Evolutionary conservation across 2,888 invertebrate species (phyloP), one percentile per base, ranked within the genome.

Genomic region (Norana najaformis): DNA sequence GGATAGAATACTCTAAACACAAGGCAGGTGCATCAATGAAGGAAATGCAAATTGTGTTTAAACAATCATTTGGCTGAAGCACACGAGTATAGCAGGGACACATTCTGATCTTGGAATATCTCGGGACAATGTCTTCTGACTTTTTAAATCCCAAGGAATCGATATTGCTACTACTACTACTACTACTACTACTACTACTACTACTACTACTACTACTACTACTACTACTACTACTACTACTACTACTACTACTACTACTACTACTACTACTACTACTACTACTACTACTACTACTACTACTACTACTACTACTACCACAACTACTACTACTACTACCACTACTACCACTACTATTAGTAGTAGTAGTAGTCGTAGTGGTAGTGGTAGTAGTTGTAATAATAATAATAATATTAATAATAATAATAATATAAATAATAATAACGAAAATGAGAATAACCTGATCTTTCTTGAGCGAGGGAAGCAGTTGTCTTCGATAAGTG

Each of bases 201-300:
- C 82, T 69, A 69, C 82, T 69, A 69, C 82, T 69, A 69, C 82
- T 69, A 69, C 82, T 69, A 69, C 82, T 69, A 69, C 82, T 69
- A 69, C 82, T 69, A 69, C 82, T 69, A 69, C 82, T 69, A 69
- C 82, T 69, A 69, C 82, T 69, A 69, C 82, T 69, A 69, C 82
- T 69, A 69, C 82, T 69, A 69, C 82, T 69, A 69, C 82, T 69
- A 69, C 82, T 69, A 69, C 82, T 69, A 69, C 82, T 69, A 69
- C 82, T 69, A 69, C 82, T 69, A 69, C 82, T 69, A 69, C 82
- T 69, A 69, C 82, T 69, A 69, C 82, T 69, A 69, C 82, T 69
- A 69, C 82, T 69, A 69, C 82, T 69, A 69, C 82, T 69, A n/a
- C n/a, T n/a, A n/a, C n/a, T n/a, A n/a, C n/a, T n/a, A n/a, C n/a